A percentile compares a stretch with the other conserved stretches of the same genome.
Evolutionary conservation across 37 sponge, comb jelly and placozoan genomes (phyloP).

Genomic region (Petrosia ficiformis): DNA sequence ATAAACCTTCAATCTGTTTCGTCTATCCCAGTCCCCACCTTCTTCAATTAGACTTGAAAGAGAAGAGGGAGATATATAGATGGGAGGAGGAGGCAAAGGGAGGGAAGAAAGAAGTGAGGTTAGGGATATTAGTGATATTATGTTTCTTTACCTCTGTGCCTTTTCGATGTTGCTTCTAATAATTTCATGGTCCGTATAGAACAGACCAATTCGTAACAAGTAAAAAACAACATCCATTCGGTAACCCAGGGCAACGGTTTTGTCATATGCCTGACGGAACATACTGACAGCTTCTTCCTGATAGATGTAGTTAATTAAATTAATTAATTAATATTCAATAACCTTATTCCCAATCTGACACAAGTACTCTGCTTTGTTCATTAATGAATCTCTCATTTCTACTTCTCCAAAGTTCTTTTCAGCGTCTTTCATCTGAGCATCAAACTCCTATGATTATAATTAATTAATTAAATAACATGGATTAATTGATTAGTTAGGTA

Average conservation of each 20-base stretch:
- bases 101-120: too few relatives aligned
- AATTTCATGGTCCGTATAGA: constrained; percentile 92
- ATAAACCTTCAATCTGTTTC: constrained; percentile 95
- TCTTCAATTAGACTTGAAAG: constrained; percentile 88
- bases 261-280: constrained; percentile 51
- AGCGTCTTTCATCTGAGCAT: constrained; percentile 81
- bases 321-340: not conserved
- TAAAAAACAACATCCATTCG: constrained; percentile 94
- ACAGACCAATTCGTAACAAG: constrained; percentile 87
- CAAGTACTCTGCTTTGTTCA: constrained; percentile 95
- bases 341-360: constrained; percentile 91
- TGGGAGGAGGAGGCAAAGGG: not conserved
- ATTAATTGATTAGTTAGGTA: too few relatives aligned
- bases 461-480: not conserved
- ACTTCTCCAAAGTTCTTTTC: constrained; percentile 93
- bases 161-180: constrained; percentile 85
- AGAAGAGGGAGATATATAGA: not conserved
- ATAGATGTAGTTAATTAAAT: not conserved
- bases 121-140: too few relatives aligned
- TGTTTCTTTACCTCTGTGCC: constrained; percentile 75
- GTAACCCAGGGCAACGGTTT: constrained; percentile 87
- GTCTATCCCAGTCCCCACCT: constrained; percentile 99
- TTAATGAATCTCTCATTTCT: constrained; percentile 86
- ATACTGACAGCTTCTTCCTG: constrained; percentile 49
- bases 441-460: constrained; percentile 8